A percentile compares a stretch with the other conserved stretches of the same genome.
Evolutionary conservation across 2,113 vertebrate species (phyloP).

Genomic region (Parus major): DNA sequence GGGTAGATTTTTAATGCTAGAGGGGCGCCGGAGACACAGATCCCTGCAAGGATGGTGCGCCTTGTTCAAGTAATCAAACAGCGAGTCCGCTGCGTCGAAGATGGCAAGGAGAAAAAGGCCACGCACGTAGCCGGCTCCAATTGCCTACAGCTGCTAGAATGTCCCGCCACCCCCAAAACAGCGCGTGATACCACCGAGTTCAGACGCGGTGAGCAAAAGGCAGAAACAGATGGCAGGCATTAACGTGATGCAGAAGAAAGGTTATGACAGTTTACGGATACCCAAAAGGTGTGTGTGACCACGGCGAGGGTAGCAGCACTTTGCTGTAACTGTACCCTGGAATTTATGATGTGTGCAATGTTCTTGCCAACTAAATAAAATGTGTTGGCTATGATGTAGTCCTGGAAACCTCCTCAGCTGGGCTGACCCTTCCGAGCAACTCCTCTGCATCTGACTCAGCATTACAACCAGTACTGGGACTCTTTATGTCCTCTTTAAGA

Average conservation of each 20-base stretch:
- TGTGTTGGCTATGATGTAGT: background rate
- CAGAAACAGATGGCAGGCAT: background rate
- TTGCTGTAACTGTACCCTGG: background rate
- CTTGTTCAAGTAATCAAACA: no score
- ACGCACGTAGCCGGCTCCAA: fast-evolving
- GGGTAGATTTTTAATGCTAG: background rate
- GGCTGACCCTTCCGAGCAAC: background rate
- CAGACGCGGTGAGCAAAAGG: background rate
- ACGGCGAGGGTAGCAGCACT: fast-evolving
- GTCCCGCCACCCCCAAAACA: no score
- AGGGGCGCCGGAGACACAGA: no score
- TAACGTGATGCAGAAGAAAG: background rate
- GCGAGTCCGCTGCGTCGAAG: no score
- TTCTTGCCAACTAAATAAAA: background rate
- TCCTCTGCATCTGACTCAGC: conserved; percentile 1
- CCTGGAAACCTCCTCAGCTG: background rate
- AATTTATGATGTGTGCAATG: background rate
- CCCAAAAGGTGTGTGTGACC: background rate
- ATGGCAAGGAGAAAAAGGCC: background rate
- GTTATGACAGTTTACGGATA: background rate
- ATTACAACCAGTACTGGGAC: background rate
- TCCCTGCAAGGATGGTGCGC: no score
- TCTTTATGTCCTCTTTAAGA: background rate
- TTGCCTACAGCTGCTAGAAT: background rate
- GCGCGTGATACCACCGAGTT: background rate